Conservation (phyloP, 1,140 invertebrate species). For the Pseudomyrmex sp. region DNA sequence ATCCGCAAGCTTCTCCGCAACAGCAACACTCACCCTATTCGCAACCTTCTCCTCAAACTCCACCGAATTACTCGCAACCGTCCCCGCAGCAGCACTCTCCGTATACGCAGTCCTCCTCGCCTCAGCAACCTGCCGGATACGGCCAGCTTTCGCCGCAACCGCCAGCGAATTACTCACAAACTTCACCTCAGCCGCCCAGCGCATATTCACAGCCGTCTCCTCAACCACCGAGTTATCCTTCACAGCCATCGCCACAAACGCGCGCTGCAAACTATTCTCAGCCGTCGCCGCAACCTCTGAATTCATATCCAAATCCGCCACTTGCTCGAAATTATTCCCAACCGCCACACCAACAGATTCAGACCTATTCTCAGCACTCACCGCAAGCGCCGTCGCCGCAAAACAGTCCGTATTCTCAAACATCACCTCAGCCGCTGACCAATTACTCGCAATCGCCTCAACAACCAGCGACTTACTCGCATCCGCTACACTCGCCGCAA, state of each 20-base stretch:
- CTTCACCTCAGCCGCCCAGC: slow-evolving; percentile 72
- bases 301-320: slow-evolving; percentile 72
- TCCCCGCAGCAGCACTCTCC: slow-evolving; percentile 76
- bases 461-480: slow-evolving; percentile 69
- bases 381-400: slow-evolving; percentile 68
- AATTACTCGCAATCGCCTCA: slow-evolving; percentile 74
- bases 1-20: slow-evolving; percentile 77
- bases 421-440: slow-evolving; percentile 62
- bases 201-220: slow-evolving; percentile 77
- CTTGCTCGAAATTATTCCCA: slow-evolving; percentile 75
- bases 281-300: slow-evolving; percentile 78
- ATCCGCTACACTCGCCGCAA: slow-evolving; percentile 70
- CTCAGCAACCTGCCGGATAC: slow-evolving; percentile 77
- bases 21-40: slow-evolving; percentile 75
- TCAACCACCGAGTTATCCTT: slow-evolving; percentile 72
- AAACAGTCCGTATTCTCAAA: slow-evolving; percentile 62
- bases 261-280: slow-evolving; percentile 77
- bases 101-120: slow-evolving; percentile 79
- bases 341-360: slow-evolving; percentile 76
- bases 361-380: slow-evolving; percentile 62
- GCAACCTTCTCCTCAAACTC: slow-evolving; percentile 77
- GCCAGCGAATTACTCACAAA: slow-evolving; percentile 76
- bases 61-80: slow-evolving; percentile 74
- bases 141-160: slow-evolving; percentile 78
- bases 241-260: slow-evolving; percentile 76